These are phyloP conservation scores for Glareola pratincola DNA, from an alignment of 2,113 vertebrate genomes.

Conservation along the genomic window DNA sequence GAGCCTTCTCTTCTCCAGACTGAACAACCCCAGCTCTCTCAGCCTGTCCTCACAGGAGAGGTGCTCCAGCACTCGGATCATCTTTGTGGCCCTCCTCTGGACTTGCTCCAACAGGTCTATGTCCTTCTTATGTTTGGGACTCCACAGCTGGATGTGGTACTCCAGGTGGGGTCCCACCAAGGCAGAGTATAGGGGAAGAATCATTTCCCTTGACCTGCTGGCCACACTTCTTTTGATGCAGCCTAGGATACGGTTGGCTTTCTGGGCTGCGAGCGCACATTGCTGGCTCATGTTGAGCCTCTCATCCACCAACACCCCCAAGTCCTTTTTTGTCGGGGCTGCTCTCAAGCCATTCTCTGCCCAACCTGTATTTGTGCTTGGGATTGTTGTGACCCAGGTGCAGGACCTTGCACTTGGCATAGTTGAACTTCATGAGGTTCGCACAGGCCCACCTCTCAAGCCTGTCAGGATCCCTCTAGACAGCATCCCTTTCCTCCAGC, in stretches of 20 bases:
- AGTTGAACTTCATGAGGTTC: neutral
- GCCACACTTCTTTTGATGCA: neutral
- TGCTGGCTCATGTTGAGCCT: neutral
- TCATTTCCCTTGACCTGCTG: neutral
- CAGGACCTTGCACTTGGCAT: neutral
- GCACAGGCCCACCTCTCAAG: neutral
- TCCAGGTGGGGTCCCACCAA: neutral
- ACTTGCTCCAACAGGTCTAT: neutral
- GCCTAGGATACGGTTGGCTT: neutral
- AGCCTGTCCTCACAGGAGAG: neutral
- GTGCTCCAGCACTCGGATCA: neutral
- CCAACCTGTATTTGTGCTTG: neutral
- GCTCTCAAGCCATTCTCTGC: neutral
- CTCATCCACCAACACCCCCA: neutral
- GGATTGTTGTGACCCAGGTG: neutral
- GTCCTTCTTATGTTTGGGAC: neutral
- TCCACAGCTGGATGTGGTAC: neutral
- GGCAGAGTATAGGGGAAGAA: neutral
- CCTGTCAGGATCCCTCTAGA: neutral
- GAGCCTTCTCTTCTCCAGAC: neutral
- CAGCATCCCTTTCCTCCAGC: neutral
- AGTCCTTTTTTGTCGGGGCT: neutral
- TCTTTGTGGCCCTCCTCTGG: neutral
- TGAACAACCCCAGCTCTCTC: neutral
- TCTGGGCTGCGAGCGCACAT: neutral